phyloP scores from a whole-genome alignment of 2,113 vertebrate species.

The Drymodes brunneopygia region DNA sequence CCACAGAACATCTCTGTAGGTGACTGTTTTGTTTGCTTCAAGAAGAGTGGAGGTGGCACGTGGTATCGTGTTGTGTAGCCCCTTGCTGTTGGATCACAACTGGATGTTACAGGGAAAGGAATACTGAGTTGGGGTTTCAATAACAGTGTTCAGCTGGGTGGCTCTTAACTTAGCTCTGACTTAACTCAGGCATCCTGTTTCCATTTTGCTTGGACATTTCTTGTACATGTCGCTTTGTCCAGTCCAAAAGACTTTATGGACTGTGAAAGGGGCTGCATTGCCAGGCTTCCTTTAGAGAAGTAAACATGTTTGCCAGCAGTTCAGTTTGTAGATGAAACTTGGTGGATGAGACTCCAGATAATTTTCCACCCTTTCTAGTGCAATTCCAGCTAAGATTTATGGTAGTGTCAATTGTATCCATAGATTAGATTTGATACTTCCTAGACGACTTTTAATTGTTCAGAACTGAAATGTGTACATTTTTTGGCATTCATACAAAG shows the following conservation, averaged over 20 bases:
- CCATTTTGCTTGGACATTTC: not conserved
- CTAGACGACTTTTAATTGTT: not conserved
- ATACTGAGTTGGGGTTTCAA: not conserved
- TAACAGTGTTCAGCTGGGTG: not conserved
- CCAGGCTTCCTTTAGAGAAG: not conserved
- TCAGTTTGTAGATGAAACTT: not conserved
- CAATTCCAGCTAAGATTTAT: not conserved
- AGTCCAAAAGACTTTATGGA: not conserved
- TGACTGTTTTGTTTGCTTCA: not conserved
- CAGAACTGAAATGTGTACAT: not conserved
- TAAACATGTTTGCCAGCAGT: not conserved
- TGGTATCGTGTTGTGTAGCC: not conserved
- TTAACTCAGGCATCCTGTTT: not conserved
- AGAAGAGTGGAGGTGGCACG: not conserved
- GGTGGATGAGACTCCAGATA: not conserved
- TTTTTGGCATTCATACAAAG: not conserved
- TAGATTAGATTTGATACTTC: not conserved
- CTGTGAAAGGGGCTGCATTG: not conserved
- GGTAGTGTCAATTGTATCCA: not conserved
- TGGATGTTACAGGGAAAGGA: not conserved
- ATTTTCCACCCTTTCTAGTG: not conserved
- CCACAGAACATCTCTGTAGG: not conserved
- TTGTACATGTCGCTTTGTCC: not conserved
- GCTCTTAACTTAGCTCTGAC: not conserved
- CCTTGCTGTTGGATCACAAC: not conserved